Evolutionary conservation across 53 echinoderm and acorn worm species (phyloP), one percentile per base, ranked within the genome.

Genomic region (Apostichopus leukothele): DNA sequence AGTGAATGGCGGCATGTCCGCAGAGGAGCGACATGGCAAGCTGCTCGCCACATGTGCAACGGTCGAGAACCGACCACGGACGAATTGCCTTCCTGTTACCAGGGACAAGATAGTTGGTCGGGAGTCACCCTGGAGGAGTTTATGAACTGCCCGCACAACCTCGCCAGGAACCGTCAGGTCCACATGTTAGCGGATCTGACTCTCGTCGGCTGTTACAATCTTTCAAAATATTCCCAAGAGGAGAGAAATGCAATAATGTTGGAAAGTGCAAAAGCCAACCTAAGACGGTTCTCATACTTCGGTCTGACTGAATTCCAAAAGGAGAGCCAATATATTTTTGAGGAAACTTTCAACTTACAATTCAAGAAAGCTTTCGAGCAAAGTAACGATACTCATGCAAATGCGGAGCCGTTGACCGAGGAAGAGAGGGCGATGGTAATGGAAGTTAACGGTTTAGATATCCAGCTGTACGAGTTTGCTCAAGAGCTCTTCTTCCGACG

Each of bases 1-100:
- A 99, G 99, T 78, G 96, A 99, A 51, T 99, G 99, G 99, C 79
- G 90, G 18, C 99, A 99, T 76, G 94, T 96, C 12, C 83, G 93
- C 60, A 85, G 99, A 6, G 96, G 99, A 1, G 99, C 99, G 18
- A 99, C 99, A 0, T 99, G 99, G 99, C 92, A 91, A 67, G 80
- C 73, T 57, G 50, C 96, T 8, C 83, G 81, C 9, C 99, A 96
- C 92, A 94, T 96, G 94, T 99, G 99, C 84, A 86, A 93, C 67
- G 99, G 99, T 4, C 76, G 80, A 9, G 25, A 22, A 20, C 93
- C 99, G 0, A 88, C 91, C 16, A 50, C 88, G 0, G 83, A 92
- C 11, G 92, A 99, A 79, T 75, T 99, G 27, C 96, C 96, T 14
- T 16, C 1, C 0, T 99, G 99, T 59, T 96, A 80, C 80, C 22